Evolutionary conservation across 2,113 vertebrate genomes (phyloP), one percentile per base, ranked within the genome.

Genomic region (Oncorhynchus keta): DNA sequence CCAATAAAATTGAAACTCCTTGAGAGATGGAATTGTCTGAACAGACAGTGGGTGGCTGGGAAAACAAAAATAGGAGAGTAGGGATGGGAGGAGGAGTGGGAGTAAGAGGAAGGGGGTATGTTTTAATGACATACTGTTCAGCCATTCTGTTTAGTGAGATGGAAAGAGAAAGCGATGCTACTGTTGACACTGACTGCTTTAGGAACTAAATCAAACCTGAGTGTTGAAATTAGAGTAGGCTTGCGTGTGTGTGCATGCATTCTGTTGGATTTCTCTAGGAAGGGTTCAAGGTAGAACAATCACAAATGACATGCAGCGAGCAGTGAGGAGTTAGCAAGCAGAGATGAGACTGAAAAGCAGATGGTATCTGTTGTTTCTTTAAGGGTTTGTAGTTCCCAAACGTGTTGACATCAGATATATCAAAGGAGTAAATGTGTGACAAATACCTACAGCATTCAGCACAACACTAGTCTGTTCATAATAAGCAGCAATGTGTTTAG

Each of bases 71-170:
- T 68, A 65, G 64, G 68, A 74, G 66, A 57, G 72, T 71, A 35
- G 45, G 51, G 35, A 62, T 68, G 66, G 18, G 45, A n/a, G 45
- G 28, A 35, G 59, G 32, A 66, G 11, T n/a, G 39, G 11, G 68
- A 24, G 49, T 22, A 68, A 51, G 45, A 68, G 9, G n/a, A 6
- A 11, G 9, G 22, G 35, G 55, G 72, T 11, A 14, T 48, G 68
- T 45, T 26, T 59, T 69, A 73, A 73, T 65, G 57, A 74, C 75
- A 77, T 81, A 71, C 75, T 81, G 79, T 77, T 74, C 75, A 48
- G 79, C 75, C 79, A 81, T 81, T 77, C 26, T 70, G 71, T 24
- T 70, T 20, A 24, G 45, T 70, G 69, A 26, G 61, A 76, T 48
- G 26, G 61, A 73, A 32, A 72, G 24, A 76, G 45, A 70, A 51